Conservation (phyloP, 1,140 invertebrate species). For the Microplitis demolitor region DNA sequence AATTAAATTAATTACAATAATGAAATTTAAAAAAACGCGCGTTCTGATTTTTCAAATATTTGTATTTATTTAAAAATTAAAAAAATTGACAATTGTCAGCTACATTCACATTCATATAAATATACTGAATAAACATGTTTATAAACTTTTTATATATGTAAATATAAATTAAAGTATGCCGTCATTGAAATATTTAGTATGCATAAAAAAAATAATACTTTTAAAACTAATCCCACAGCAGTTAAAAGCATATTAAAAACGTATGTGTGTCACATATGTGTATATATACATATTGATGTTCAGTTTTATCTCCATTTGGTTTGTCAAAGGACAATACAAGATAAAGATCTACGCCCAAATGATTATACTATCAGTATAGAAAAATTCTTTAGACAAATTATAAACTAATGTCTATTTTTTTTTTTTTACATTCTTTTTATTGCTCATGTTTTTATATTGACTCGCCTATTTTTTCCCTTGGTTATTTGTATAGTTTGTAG, state of each 20-base stretch:
- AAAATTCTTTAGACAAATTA: not conserved
- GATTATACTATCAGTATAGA: not conserved
- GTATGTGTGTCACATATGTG: not conserved
- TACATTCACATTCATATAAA: no score
- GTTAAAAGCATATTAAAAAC: no score
- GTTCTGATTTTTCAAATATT: no score
- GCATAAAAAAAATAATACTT: no score
- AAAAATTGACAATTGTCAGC: no score
- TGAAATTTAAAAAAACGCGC: no score
- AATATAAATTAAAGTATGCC: not conserved
- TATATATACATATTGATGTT: not conserved
- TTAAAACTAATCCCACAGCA: no score
- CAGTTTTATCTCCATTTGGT: no score
- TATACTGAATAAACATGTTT: not conserved
- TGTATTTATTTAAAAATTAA: no score
- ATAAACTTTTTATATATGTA: not conserved
- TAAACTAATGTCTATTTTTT: not conserved
- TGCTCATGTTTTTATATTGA: not conserved
- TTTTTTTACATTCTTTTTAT: not conserved
- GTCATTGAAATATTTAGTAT: no score
- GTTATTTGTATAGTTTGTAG: not conserved
- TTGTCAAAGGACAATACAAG: not conserved
- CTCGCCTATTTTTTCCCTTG: not conserved
- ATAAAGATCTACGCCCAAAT: not conserved
- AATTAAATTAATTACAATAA: no score